Conservation (phyloP, 2,888 invertebrate genomes). For the Blera fallax region DNA sequence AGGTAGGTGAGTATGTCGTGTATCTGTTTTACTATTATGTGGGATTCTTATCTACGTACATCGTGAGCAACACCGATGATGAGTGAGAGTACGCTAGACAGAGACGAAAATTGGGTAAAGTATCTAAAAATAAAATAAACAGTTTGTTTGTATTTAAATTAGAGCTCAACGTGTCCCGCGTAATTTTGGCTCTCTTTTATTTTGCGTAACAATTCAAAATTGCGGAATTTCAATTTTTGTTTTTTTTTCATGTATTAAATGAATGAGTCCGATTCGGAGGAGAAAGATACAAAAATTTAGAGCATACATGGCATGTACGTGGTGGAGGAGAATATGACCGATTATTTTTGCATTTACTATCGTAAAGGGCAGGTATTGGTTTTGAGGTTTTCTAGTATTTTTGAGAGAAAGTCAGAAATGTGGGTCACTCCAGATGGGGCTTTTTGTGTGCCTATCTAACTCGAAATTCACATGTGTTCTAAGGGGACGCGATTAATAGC, state of each 20-base stretch:
- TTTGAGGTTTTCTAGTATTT: neutral
- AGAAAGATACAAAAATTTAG: constrained; percentile 10
- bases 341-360: neutral
- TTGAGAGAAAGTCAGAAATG: too few species aligned
- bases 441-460: too few species aligned
- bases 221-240: constrained; percentile 54
- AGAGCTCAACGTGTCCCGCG: constrained; percentile 68
- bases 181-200: constrained; percentile 27
- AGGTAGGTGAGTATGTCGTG: constrained; percentile 28
- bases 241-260: constrained; percentile 38
- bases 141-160: constrained; percentile 68
- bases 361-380: neutral
- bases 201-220: constrained; percentile 63
- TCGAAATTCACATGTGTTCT: too few species aligned
- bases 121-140: constrained; percentile 69
- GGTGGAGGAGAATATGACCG: constrained; percentile 35
- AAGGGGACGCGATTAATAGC: too few species aligned
- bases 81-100: constrained; percentile 4
- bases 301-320: neutral
- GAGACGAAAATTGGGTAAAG: constrained; percentile 63
- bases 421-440: too few species aligned
- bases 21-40: constrained; percentile 59
- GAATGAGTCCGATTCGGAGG: constrained; percentile 34
- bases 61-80: constrained; percentile 6
- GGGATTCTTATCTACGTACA: constrained; percentile 44